Evolutionary conservation across 2,113 vertebrate species (phyloP).

Genomic region (Eolophus roseicapilla): DNA sequence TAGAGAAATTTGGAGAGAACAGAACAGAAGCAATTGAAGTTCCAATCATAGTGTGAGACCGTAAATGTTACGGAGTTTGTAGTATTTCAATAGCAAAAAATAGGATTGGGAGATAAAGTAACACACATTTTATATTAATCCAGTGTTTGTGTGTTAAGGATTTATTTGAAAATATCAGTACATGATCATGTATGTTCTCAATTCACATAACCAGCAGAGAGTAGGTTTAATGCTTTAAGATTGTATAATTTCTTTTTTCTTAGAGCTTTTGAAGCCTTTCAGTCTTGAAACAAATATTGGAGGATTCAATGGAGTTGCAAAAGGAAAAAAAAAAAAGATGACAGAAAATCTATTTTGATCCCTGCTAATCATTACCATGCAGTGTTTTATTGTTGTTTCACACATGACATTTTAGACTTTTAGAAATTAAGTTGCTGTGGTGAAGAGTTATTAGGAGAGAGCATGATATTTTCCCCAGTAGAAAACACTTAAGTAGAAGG

Average conservation of each 20-base stretch:
- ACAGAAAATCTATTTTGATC: neutral
- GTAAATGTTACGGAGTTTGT: neutral
- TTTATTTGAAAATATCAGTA: neutral
- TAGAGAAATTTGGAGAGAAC: neutral
- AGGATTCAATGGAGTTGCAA: neutral
- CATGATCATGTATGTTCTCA: neutral
- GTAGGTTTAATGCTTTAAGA: neutral
- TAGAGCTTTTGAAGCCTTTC: neutral
- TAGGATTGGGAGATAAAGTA: neutral
- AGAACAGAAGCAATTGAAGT: neutral
- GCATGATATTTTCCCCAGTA: neutral
- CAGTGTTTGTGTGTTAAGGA: neutral
- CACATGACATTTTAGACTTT: neutral
- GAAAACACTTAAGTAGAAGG: neutral
- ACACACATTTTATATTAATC: neutral
- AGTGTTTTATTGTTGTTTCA: neutral
- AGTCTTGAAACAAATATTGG: neutral
- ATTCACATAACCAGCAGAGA: neutral
- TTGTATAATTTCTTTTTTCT: neutral
- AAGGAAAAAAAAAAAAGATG: neutral
- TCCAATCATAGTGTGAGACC: neutral
- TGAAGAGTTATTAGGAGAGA: neutral
- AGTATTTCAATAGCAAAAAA: neutral
- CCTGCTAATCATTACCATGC: neutral
- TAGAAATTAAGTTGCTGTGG: neutral